phyloP scores from a whole-genome alignment of 64 coral and sea anemone genomes.

The Montipora foliosa region DNA sequence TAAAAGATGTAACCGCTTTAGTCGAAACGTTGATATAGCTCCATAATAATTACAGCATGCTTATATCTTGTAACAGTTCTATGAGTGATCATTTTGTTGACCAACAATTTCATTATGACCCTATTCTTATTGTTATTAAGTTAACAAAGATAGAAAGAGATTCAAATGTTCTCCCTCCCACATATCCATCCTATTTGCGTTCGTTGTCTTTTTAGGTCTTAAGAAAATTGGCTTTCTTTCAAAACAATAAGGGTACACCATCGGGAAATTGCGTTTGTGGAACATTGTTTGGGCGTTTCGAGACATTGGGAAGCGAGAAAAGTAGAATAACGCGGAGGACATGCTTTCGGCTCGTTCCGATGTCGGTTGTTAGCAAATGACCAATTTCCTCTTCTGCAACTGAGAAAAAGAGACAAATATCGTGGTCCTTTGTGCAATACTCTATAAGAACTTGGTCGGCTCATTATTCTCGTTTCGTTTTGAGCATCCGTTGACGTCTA shows the following conservation, averaged over 20 bases:
- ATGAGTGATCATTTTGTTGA: not conserved
- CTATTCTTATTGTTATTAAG: not conserved
- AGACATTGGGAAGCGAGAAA: no score
- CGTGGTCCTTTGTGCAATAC: not conserved
- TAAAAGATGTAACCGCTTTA: not conserved
- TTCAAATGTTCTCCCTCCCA: not conserved
- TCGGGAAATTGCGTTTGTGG: not conserved
- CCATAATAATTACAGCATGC: not conserved
- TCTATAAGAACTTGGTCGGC: not conserved
- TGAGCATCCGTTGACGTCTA: slow-evolving; percentile 11
- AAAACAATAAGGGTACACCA: not conserved
- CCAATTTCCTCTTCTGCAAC: not conserved
- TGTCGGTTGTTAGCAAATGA: not conserved
- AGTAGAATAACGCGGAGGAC: no score
- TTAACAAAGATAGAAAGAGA: not conserved
- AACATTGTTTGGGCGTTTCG: no score
- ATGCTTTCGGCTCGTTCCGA: no score
- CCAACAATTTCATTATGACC: not conserved
- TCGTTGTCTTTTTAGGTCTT: not conserved
- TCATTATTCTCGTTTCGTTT: not conserved
- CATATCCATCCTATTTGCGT: not conserved
- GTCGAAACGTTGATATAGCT: not conserved
- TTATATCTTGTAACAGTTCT: slow-evolving; percentile 8
- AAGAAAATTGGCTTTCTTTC: slow-evolving; percentile 45
- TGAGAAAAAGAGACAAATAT: not conserved